Percentiles rank a stretch among this genome's conserved stretches.
Evolutionary conservation across 2,113 vertebrate genomes (phyloP).

Genomic region (Menidia beryllina): DNA sequence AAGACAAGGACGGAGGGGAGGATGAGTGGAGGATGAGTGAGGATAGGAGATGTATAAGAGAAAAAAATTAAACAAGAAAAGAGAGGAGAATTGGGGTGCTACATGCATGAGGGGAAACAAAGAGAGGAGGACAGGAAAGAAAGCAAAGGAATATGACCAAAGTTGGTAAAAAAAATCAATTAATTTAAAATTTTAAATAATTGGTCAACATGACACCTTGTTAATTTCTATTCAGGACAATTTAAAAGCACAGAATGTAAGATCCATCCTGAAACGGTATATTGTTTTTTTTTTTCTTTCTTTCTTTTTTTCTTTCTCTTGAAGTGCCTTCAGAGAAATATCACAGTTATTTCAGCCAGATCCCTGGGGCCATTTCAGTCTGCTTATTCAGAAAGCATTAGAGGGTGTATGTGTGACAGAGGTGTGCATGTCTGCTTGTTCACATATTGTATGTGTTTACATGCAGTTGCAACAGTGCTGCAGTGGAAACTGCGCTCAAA

Average conservation of each 20-base stretch:
- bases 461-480: constrained; percentile 2
- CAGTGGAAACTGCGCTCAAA: constrained; percentile 3
- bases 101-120: constrained; percentile 20
- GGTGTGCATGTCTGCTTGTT: constrained; percentile 26
- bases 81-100: constrained; percentile 27
- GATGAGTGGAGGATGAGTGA: constrained; percentile 16
- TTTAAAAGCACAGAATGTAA: constrained; percentile 39
- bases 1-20: constrained; percentile 34
- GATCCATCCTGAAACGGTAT: constrained; percentile 34
- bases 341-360: constrained; percentile 63
- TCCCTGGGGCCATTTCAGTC: constrained; percentile 29
- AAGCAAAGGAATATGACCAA: constrained; percentile 27
- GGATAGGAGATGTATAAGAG: constrained; percentile 21
- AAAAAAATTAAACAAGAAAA: constrained; percentile 30
- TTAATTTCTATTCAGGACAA: constrained; percentile 45
- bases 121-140: constrained; percentile 3
- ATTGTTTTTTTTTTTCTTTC: too few relatives aligned
- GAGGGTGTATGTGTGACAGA: constrained; percentile 41
- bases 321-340: constrained; percentile 55
- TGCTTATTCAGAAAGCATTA: constrained; percentile 40
- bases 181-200: too few relatives aligned
- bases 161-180: constrained; percentile 46
- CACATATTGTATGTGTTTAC: constrained; percentile 19
- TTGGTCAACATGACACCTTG: constrained; percentile 23
- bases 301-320: too few relatives aligned